phyloP scores from a whole-genome alignment of 1,140 invertebrate species.

The Vanessa tameamea region DNA sequence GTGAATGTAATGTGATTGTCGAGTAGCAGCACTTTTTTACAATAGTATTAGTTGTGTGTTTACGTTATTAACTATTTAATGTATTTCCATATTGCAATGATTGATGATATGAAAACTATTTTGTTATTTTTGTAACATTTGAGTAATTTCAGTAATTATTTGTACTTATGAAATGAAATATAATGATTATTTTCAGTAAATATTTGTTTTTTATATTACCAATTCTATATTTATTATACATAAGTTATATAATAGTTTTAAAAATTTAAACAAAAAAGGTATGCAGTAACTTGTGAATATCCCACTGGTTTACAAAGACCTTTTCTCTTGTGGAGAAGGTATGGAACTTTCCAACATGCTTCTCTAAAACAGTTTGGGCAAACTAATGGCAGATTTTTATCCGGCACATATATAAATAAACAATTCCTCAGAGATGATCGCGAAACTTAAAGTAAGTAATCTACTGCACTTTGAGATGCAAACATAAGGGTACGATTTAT shows the following conservation, averaged over 20 bases:
- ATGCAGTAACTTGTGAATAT: not conserved
- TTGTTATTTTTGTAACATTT: slow-evolving; percentile 67
- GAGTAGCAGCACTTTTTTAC: slow-evolving; percentile 13
- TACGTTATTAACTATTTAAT: slow-evolving; percentile 31
- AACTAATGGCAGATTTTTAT: too few relatives aligned
- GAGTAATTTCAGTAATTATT: slow-evolving; percentile 63
- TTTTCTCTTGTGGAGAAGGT: too few relatives aligned
- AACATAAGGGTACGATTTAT: too few relatives aligned
- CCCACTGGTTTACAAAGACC: too few relatives aligned
- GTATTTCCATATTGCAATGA: slow-evolving; percentile 40
- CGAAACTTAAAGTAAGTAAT: too few relatives aligned
- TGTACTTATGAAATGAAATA: slow-evolving; percentile 75
- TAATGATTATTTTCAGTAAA: slow-evolving; percentile 67
- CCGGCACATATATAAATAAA: too few relatives aligned
- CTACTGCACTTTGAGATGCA: too few relatives aligned
- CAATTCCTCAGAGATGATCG: too few relatives aligned
- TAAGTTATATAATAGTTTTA: too few relatives aligned
- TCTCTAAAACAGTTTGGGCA: too few relatives aligned
- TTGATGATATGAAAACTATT: slow-evolving; percentile 40
- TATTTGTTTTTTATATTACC: slow-evolving; percentile 38
- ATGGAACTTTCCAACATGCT: too few relatives aligned
- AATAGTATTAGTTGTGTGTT: slow-evolving; percentile 32
- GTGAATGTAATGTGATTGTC: slow-evolving; percentile 21
- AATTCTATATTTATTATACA: not conserved
- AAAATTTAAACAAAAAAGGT: too few relatives aligned